Base-by-base conservation (phyloP, 2,113 vertebrate species). In the Heliornis fulica region DNA sequence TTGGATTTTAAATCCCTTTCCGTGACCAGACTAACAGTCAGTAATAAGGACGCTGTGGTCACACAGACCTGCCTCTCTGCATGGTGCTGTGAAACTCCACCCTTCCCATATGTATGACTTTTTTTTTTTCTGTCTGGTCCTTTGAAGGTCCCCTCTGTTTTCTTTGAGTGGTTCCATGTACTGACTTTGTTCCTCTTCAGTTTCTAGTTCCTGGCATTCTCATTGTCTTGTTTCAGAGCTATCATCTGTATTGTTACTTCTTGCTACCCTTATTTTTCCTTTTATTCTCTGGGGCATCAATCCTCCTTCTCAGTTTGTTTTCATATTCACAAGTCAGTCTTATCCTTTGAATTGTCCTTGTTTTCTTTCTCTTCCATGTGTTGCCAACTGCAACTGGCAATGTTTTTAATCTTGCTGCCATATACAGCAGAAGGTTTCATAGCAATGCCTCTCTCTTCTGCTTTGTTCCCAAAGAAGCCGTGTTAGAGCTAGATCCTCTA, bases 41-140 rank as follows among this genome's bases (percentile, higher is more conserved):
- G 34, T 45, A 45, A 34, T 5, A 38, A 51, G 26, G 48, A 76
- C 34, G 17, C 26, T 72, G 34, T 1, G 2, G 7, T 56, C 0
- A 0, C 26, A 80, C 12, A 60, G 20, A 45, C 8, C 23, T 75
- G 28, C 13, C 26, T 48, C 18, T 93, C 19, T 19, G 22, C 0
- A 0, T 66, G 17, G 14, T 87, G 20, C 13, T 53, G 16, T n/a
- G 26, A 82, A 26, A 85, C 20, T 78, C 10, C 4, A 70, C 9
- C 22, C 11, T 61, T 77, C 57, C 51, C 14, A 15, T 91, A 19
- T 29, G 7, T 45, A 5, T 36, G 25, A 19, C 1, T 26, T 48
- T 87, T 89, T 28, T 89, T 28, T 10, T 57, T 85, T 75, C 46
- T 54, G 3, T 28, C 22, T 66, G 31, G 9, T 36, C 10, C 23